Evolutionary conservation across 2,113 vertebrate species (phyloP), one percentile per base, ranked within the genome.

Genomic region (Hystrix brachyura): DNA sequence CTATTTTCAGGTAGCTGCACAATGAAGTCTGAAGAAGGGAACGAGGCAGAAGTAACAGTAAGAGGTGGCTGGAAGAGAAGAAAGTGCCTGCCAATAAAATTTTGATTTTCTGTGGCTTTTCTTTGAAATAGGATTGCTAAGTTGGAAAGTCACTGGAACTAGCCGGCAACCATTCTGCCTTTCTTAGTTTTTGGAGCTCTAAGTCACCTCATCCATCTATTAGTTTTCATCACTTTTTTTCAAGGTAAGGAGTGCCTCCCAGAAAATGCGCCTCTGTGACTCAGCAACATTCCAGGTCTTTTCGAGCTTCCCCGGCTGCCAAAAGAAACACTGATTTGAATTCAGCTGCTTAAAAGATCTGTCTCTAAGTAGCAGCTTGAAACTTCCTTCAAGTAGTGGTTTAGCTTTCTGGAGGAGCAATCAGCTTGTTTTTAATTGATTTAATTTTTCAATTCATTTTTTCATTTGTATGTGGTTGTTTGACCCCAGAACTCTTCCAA

Each of bases 271-370:
- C 74, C 94, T 97, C 60, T 72, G 60, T 87, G 85, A 92, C 74
- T 79, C 76, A 83, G 84, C 55, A 6, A 11, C 38, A 53, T 62
- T 86, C 79, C 96, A 46, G 38, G 38, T 53, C 60, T 46, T n/a
- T 64, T n/a, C 23, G 91, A 92, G 34, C 48, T 87, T 71, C 81
- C 67, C 48, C 43, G 3, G 0, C 1, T 67, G 79, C 82, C 92
- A 80, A 67, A 90, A 46, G 79, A 89, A 91, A 82, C 32, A 29
- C 6, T 55, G 91, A 27, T 71, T 67, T 60, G 87, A 81, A 96
- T 78, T 79, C 80, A 79, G 55, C 88, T 87, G 83, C 90, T 96
- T 62, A 87, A 87, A 91, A 51, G 67, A 53, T 43, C 78, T 23
- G 43, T 48, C 71, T 91, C 74, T 53, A 60, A 55, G 55, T 85